Conservation (phyloP, 1,140 invertebrate genomes). For the Drosophila sechellia region DNA sequence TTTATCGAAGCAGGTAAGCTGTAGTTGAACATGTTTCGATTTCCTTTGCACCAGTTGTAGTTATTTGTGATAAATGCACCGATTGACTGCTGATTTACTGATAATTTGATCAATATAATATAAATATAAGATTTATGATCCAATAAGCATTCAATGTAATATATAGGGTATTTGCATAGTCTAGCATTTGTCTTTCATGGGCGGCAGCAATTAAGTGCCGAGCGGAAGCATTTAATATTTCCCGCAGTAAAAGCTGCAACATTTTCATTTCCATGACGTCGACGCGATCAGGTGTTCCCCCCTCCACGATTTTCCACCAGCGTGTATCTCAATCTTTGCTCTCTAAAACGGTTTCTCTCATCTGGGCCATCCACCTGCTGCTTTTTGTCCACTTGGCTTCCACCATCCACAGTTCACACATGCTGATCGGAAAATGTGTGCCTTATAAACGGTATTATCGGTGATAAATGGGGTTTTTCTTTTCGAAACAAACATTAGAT, state of each 20-base stretch:
- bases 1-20: slow-evolving; percentile 33
- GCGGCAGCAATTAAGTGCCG: slow-evolving; percentile 17
- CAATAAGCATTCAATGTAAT: not conserved
- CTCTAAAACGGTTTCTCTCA: slow-evolving; percentile 7
- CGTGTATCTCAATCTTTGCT: slow-evolving; percentile 59
- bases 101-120: not conserved
- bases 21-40: slow-evolving; percentile 14
- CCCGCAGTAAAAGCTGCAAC: slow-evolving; percentile 13
- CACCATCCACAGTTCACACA: slow-evolving; percentile 1
- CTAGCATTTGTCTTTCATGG: not conserved
- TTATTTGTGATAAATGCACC: slow-evolving; percentile 14
- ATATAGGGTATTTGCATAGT: slow-evolving; percentile 9
- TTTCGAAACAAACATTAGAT: too few relatives aligned
- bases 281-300: slow-evolving; percentile 42
- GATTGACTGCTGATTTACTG: too few relatives aligned
- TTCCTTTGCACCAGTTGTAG: slow-evolving; percentile 19
- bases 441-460: not conserved
- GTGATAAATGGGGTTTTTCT: not conserved
- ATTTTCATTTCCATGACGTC: slow-evolving; percentile 44
- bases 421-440: not conserved
- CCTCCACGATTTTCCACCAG: not conserved
- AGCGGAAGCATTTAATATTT: slow-evolving; percentile 41
- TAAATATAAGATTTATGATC: not conserved
- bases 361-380: slow-evolving; percentile 32
- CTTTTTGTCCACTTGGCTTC: slow-evolving; percentile 26